These are phyloP conservation scores for Pantelozetes paolii DNA, from an alignment of 2,888 invertebrate species.

Conservation along the genomic window DNA sequence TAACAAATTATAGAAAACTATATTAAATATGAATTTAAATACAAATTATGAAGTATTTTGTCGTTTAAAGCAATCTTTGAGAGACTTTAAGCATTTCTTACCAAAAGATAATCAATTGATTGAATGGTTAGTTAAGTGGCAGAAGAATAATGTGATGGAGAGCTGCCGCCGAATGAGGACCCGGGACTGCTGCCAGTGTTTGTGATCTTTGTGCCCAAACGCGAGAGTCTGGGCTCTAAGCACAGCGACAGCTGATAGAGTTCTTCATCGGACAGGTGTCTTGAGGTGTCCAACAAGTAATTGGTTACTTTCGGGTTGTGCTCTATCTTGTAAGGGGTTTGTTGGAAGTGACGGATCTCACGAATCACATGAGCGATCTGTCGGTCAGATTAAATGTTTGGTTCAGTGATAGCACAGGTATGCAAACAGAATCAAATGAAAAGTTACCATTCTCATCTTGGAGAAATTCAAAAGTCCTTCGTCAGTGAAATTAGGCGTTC, in stretches of 20 bases:
- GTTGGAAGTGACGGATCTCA: conserved; percentile 84
- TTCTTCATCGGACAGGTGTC: conserved; percentile 70
- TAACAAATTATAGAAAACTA: conserved; percentile 16
- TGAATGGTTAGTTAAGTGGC: conserved; percentile 16
- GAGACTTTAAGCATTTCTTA: background rate
- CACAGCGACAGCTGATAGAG: conserved; percentile 75
- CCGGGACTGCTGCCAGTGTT: conserved; percentile 18
- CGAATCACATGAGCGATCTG: conserved; percentile 88
- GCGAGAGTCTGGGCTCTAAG: conserved; percentile 72
- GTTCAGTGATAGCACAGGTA: background rate
- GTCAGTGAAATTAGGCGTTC: conserved; percentile 81
- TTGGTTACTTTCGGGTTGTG: conserved; percentile 70
- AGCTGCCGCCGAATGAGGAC: conserved; percentile 26
- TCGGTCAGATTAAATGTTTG: background rate
- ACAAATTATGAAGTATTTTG: background rate
- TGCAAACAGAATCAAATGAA: background rate
- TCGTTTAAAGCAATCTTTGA: background rate
- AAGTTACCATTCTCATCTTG: conserved; percentile 84
- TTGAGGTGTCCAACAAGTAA: conserved; percentile 71
- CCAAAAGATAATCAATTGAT: background rate
- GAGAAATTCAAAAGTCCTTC: conserved; percentile 85
- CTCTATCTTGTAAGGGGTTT: conserved; percentile 85
- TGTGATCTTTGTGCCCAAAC: conserved; percentile 48
- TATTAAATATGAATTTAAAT: background rate
- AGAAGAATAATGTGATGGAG: conserved; percentile 34